Evolutionary conservation across 2,797 vertebrate genomes (phyloP), one percentile per base, ranked within the genome.

Genomic region (Pogoniulus pusillus): DNA sequence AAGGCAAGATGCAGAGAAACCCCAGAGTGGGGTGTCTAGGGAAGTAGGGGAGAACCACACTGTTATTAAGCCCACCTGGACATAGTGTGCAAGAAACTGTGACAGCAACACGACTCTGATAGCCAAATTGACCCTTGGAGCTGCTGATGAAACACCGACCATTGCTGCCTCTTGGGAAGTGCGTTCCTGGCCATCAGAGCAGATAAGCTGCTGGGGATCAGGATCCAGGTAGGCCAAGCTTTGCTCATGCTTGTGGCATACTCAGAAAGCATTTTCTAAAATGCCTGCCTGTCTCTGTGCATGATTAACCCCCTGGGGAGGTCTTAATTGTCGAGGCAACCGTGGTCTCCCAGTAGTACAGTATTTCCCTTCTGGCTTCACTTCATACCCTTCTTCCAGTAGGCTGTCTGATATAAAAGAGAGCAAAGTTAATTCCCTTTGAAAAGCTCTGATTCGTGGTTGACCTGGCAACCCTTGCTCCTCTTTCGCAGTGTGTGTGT

Each of bases 251-350:
- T 76, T 82, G 22, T 93, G 85, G 62, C 78, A 78, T 39, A 51
- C 72, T 58, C 63, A 32, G 59, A 95, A 75, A 89, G 49, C 2
- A 1, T 60, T 93, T 91, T 91, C 60, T 90, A 49, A 93, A 94
- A 90, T 32, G 64, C 78, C 64, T 90, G 78, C 18, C 74, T 82
- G 53, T 80, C 57, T 63, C 54, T 87, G 35, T 87, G 70, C 62
- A 70, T 94, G 95, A 96, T 97, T 96, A 96, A 92, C 94, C 87
- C 93, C 93, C 93, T 87, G 74, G 93, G 92, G 71, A 94, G 77
- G 22, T 30, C 73, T 93, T 95, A 93, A 96, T 96, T 96, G 87
- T 72, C 4, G 5, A 69, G 91, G 76, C 91, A 93, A 93, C 91
- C 41, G 0, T 53, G 35, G 71, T 89, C 57, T 94, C 82, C 92